Evolutionary conservation across 2,888 invertebrate genomes (phyloP).

Genomic region (Xestia xanthographa): DNA sequence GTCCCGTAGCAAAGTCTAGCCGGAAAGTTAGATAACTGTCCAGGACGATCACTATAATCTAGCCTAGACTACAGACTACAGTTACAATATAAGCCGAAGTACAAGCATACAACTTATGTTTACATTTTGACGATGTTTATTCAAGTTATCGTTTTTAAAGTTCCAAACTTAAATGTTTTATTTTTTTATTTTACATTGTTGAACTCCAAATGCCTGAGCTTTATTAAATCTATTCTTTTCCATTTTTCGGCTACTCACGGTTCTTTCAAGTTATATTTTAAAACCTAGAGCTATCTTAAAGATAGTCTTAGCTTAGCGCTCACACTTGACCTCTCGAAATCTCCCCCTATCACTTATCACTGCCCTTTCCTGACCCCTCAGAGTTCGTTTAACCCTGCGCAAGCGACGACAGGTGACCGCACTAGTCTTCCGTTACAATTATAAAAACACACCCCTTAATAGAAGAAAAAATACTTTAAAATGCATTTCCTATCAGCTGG

Average conservation of each 20-base stretch:
- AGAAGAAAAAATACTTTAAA: slow-evolving; percentile 59
- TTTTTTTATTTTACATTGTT: no score
- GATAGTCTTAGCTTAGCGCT: no score
- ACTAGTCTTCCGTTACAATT: slow-evolving; percentile 72
- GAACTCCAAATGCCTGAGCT: no score
- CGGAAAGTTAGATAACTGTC: slow-evolving; percentile 41
- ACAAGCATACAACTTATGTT: not conserved
- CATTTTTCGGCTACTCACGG: no score
- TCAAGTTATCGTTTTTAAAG: not conserved
- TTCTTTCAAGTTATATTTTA: no score
- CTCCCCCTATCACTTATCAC: slow-evolving; percentile 45
- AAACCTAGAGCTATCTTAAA: no score
- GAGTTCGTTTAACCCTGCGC: slow-evolving; percentile 62
- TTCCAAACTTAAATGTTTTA: no score
- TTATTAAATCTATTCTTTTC: no score
- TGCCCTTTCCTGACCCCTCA: slow-evolving; percentile 59
- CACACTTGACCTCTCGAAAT: slow-evolving; percentile 3
- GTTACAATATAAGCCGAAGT: slow-evolving; percentile 46
- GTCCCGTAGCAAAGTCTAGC: not conserved
- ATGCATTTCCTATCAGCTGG: slow-evolving; percentile 71
- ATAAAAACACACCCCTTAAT: slow-evolving; percentile 68
- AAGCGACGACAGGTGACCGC: slow-evolving; percentile 61
- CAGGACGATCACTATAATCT: slow-evolving; percentile 57
- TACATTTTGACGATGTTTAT: slow-evolving; percentile 9
- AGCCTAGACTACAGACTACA: slow-evolving; percentile 25